phyloP scores from a whole-genome alignment of 2,797 vertebrate genomes.

The Geotria australis region DNA sequence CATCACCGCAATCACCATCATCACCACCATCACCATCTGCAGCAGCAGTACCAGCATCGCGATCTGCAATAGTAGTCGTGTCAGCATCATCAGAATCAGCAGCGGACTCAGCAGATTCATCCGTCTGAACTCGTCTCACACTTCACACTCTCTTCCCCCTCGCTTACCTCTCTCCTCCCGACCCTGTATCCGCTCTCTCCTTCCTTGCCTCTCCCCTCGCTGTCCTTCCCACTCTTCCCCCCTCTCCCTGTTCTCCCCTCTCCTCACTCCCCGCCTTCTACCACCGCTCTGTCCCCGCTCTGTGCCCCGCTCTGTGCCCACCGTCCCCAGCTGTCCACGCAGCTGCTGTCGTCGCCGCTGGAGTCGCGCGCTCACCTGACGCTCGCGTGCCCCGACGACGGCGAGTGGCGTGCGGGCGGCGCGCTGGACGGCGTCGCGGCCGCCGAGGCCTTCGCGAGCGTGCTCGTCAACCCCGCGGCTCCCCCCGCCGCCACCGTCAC shows the following conservation, averaged over 20 bases:
- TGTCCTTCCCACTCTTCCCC: neutral
- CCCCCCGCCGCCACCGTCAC: conserved; percentile 37
- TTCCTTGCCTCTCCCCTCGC: neutral
- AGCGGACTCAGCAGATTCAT: no score
- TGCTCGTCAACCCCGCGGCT: conserved; percentile 18
- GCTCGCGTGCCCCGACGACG: conserved; percentile 51
- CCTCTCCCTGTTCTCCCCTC: neutral
- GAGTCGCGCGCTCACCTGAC: conserved; percentile 36
- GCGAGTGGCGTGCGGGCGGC: conserved; percentile 55
- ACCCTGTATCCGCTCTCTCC: neutral
- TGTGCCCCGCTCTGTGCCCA: neutral
- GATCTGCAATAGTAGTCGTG: no score
- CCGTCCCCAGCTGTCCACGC: neutral
- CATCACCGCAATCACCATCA: no score
- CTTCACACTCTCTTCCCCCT: no score
- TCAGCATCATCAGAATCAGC: no score
- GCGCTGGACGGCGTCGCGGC: conserved; percentile 24
- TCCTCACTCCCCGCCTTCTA: neutral
- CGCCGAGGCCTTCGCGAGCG: neutral
- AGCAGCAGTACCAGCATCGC: no score
- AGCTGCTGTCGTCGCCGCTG: neutral
- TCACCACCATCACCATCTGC: no score
- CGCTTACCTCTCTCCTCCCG: no score
- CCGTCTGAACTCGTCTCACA: no score
- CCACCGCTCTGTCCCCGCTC: neutral